Percentiles rank a stretch among this genome's conserved stretches.
These are phyloP conservation scores for Pammene fasciana DNA, from an alignment of 2,888 invertebrate species.

Conservation along the genomic window DNA sequence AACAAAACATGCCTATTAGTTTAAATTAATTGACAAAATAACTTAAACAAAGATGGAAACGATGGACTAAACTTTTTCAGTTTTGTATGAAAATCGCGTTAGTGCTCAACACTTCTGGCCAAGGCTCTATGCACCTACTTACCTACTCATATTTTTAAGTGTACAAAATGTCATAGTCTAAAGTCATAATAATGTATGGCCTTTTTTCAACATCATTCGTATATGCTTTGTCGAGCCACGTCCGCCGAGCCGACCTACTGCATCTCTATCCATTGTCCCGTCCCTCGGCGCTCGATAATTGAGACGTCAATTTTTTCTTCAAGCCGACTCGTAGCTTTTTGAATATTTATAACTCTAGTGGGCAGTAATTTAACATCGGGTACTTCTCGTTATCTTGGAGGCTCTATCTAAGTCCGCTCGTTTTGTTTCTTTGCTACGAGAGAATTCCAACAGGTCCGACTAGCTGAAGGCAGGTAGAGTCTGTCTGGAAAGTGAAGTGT, in stretches of 20 bases:
- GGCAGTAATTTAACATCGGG: constrained; percentile 72
- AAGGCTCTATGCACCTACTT: too few species aligned
- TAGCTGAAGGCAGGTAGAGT: constrained; percentile 13
- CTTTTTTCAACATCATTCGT: neutral
- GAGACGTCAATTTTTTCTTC: constrained; percentile 80
- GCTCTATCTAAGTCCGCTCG: constrained; percentile 66
- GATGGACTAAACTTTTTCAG: too few species aligned
- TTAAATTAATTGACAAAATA: too few species aligned
- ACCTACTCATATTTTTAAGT: too few species aligned
- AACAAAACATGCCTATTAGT: too few species aligned
- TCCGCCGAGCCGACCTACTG: constrained; percentile 24
- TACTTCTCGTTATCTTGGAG: constrained; percentile 74
- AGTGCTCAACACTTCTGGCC: too few species aligned
- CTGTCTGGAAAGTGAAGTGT: too few species aligned
- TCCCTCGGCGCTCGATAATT: constrained; percentile 69
- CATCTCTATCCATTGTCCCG: constrained; percentile 47
- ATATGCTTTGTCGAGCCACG: neutral
- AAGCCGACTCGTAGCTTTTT: constrained; percentile 62
- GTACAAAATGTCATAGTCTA: too few species aligned
- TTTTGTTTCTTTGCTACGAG: constrained; percentile 51
- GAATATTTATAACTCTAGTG: constrained; percentile 79
- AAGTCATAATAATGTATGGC: too few species aligned
- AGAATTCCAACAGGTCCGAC: constrained; percentile 51
- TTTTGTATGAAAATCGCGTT: too few species aligned
- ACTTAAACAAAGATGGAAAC: too few species aligned